These are phyloP conservation scores for Zeus faber DNA, from an alignment of 2,113 vertebrate species.

Conservation along the genomic window DNA sequence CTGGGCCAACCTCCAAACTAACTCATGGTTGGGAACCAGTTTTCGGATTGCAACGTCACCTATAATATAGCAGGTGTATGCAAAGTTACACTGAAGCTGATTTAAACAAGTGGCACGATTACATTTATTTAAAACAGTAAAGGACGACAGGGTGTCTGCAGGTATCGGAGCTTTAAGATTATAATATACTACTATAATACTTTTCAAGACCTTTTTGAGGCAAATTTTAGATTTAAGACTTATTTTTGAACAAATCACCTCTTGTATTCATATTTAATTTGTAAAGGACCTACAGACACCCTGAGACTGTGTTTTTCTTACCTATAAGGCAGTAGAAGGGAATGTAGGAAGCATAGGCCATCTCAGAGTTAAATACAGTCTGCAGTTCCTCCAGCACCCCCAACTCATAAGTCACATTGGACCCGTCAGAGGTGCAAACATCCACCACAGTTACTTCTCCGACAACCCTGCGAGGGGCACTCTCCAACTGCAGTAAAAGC, in stretches of 20 bases:
- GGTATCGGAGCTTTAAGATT: too few species aligned
- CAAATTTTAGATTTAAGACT: too few species aligned
- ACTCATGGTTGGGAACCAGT: conserved; percentile 84
- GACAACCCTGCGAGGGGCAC: conserved; percentile 63
- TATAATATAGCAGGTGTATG: conserved; percentile 42
- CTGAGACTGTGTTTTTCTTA: conserved; percentile 48
- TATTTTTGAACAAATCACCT: too few species aligned
- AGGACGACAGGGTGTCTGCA: too few species aligned
- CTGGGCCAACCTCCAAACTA: conserved; percentile 85
- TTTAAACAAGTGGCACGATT: too few species aligned
- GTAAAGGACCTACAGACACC: background rate
- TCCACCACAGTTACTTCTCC: conserved; percentile 79
- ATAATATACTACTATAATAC: too few species aligned
- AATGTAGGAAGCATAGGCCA: conserved; percentile 93
- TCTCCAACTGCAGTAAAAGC: conserved; percentile 55
- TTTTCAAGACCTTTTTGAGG: too few species aligned
- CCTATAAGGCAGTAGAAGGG: conserved; percentile 94
- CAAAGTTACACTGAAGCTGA: background rate
- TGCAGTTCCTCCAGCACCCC: conserved; percentile 84
- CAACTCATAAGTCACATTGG: conserved; percentile 75
- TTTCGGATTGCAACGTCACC: conserved; percentile 83
- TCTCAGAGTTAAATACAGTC: conserved; percentile 91
- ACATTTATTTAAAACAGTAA: too few species aligned
- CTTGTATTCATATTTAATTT: too few species aligned
- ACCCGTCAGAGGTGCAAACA: conserved; percentile 70